These are phyloP conservation scores for Symphodus melops DNA, from an alignment of 2,113 vertebrate genomes.

Conservation along the genomic window DNA sequence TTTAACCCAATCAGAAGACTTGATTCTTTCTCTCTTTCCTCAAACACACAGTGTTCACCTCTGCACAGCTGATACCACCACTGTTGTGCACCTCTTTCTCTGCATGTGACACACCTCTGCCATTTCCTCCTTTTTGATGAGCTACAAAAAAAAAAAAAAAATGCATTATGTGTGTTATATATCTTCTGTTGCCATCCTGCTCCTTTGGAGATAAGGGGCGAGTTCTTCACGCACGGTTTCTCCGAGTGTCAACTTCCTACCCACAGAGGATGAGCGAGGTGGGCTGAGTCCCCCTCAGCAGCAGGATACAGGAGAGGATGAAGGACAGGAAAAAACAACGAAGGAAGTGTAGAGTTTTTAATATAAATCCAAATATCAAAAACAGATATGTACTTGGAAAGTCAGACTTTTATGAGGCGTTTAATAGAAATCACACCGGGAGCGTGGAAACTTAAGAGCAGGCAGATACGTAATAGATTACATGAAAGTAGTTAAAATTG, in stretches of 20 bases:
- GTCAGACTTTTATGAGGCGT: not conserved
- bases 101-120: slow-evolving; percentile 41
- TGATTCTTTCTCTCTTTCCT: slow-evolving; percentile 67
- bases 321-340: not conserved
- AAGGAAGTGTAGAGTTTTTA: no score
- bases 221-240: slow-evolving; percentile 55
- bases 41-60: slow-evolving; percentile 10
- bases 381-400: not conserved
- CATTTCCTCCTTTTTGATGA: slow-evolving; percentile 21
- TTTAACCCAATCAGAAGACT: slow-evolving; percentile 57
- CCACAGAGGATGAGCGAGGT: slow-evolving; percentile 41
- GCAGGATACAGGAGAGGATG: not conserved
- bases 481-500: no score
- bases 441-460: no score
- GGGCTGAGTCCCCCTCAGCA: slow-evolving; percentile 47
- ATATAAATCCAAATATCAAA: not conserved
- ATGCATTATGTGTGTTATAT: slow-evolving; percentile 38
- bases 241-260: slow-evolving; percentile 48
- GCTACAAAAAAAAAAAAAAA: slow-evolving; percentile 6
- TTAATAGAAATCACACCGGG: no score
- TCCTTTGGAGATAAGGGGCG: slow-evolving; percentile 59
- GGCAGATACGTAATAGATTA: no score
- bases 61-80: slow-evolving; percentile 42
- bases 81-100: slow-evolving; percentile 39
- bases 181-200: slow-evolving; percentile 51